phyloP scores from a whole-genome alignment of 2,888 invertebrate species.

The Pterobdella sp. region DNA sequence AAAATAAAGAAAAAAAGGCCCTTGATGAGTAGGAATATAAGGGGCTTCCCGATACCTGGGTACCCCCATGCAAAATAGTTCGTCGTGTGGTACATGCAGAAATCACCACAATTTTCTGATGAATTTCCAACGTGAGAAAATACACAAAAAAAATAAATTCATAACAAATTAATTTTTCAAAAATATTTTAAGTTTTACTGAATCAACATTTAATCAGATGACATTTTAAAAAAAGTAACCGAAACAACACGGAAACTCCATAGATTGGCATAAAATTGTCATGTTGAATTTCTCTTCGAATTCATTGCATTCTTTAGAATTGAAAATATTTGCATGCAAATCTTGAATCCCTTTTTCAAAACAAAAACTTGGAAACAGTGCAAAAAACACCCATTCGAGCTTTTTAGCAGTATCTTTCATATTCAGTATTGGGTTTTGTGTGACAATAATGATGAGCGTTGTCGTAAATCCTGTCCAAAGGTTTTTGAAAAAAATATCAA shows the following conservation, averaged over 20 bases:
- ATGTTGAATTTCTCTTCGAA: background rate
- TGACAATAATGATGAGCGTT: slow-evolving; percentile 63
- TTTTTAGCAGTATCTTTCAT: slow-evolving; percentile 58
- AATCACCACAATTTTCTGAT: slow-evolving; percentile 41
- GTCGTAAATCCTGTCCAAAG: slow-evolving; percentile 63
- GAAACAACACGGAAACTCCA: slow-evolving; percentile 38
- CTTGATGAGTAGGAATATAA: slow-evolving; percentile 58
- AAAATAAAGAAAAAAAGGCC: slow-evolving; percentile 59
- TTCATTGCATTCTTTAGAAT: background rate
- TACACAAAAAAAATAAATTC: too few relatives aligned
- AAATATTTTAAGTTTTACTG: background rate
- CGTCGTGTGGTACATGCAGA: slow-evolving; percentile 47
- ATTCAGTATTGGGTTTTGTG: slow-evolving; percentile 59
- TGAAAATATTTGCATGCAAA: slow-evolving; percentile 50
- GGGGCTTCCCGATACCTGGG: slow-evolving; percentile 65
- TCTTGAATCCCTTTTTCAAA: slow-evolving; percentile 54
- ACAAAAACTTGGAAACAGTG: slow-evolving; percentile 64
- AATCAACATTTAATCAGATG: too few relatives aligned
- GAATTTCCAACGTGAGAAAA: too few relatives aligned
- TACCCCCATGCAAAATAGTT: slow-evolving; percentile 62
- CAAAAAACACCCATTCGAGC: slow-evolving; percentile 63
- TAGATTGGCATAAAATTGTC: background rate
- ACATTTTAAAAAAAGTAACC: too few relatives aligned
- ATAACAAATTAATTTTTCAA: background rate
- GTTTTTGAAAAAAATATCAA: too few relatives aligned